phyloP scores from a whole-genome alignment of 2,113 vertebrate species.

The Centropristis striata region DNA sequence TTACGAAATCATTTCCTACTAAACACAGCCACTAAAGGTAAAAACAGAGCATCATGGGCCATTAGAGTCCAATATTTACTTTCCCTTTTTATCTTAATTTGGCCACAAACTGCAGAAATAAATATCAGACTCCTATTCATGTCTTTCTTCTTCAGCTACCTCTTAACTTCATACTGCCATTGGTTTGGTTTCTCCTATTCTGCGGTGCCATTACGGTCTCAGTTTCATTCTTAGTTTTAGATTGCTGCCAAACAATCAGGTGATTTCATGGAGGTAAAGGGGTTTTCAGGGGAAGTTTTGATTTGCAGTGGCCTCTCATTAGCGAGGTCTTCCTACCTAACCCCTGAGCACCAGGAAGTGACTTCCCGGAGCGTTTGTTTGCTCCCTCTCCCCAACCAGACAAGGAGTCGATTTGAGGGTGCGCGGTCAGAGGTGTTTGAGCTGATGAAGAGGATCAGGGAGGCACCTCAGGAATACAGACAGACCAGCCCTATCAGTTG shows the following conservation, averaged over 20 bases:
- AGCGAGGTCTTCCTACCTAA: not conserved
- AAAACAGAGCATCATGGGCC: not conserved
- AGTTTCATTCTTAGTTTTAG: constrained; percentile 5
- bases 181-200: not conserved
- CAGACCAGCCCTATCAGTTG: constrained; percentile 92
- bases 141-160: not conserved
- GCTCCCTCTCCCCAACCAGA: constrained; percentile 81
- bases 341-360: constrained; percentile 23
- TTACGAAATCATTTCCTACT: not conserved
- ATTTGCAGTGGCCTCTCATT: constrained; percentile 14
- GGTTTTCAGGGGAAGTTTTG: constrained; percentile 19
- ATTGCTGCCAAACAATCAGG: not conserved
- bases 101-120: not conserved
- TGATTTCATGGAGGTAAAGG: not conserved
- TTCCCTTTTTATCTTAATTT: not conserved
- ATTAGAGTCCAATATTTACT: not conserved
- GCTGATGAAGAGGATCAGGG: constrained; percentile 94
- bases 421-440: constrained; percentile 94
- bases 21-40: not conserved
- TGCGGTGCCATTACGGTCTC: not conserved
- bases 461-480: constrained; percentile 92
- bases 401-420: constrained; percentile 96
- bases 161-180: not conserved
- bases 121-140: not conserved
- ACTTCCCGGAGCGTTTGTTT: constrained; percentile 45